Percentiles rank a stretch among this genome's conserved stretches.
Conservation (phyloP, 1,140 invertebrate species). For the Acromyrmex charruanus region DNA sequence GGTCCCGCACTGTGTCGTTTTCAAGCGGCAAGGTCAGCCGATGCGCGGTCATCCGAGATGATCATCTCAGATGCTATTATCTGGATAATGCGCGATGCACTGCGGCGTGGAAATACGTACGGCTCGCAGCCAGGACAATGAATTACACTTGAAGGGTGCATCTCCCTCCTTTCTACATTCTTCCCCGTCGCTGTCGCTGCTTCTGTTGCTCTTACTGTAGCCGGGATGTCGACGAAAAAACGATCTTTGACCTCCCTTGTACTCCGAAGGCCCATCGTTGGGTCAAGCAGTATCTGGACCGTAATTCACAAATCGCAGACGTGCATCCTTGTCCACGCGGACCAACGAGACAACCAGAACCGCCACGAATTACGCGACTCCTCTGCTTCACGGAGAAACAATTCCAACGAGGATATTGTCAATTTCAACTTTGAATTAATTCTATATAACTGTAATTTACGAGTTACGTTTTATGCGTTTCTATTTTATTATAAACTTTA, state of each 20-base stretch:
- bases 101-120: slow-evolving; percentile 68
- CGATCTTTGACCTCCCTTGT: slow-evolving; percentile 63
- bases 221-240: slow-evolving; percentile 62
- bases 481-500: not conserved
- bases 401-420: slow-evolving; percentile 39
- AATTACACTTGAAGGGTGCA: slow-evolving; percentile 76
- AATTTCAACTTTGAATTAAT: slow-evolving; percentile 36
- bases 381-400: slow-evolving; percentile 19
- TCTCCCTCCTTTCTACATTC: slow-evolving; percentile 54
- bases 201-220: slow-evolving; percentile 38
- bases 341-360: slow-evolving; percentile 60
- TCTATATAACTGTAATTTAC: not conserved
- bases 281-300: slow-evolving; percentile 65
- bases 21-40: slow-evolving; percentile 72
- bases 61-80: slow-evolving; percentile 81
- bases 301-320: slow-evolving; percentile 73
- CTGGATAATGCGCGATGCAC: slow-evolving; percentile 76
- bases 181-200: slow-evolving; percentile 29
- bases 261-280: slow-evolving; percentile 39
- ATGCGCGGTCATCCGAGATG: slow-evolving; percentile 79
- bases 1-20: slow-evolving; percentile 66
- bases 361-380: slow-evolving; percentile 60
- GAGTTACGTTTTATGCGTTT: not conserved
- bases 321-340: slow-evolving; percentile 50
- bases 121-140: slow-evolving; percentile 74